A percentile compares a stretch with the other conserved stretches of the same genome.
Evolutionary conservation across 2,113 vertebrate species (phyloP).

Genomic region (Misgurnus anguillicaudatus): DNA sequence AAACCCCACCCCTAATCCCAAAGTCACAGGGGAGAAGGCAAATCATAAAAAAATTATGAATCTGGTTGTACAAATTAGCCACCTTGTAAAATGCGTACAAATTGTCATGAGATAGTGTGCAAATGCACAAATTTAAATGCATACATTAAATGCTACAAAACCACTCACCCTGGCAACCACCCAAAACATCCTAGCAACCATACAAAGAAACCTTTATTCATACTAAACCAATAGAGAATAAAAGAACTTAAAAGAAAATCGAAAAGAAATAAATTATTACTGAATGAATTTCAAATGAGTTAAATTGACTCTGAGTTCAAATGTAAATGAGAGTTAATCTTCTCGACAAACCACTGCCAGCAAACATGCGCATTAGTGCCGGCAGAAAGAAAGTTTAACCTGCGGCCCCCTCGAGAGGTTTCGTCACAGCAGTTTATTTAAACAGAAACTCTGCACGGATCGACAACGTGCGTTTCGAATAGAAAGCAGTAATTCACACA

Average conservation of each 20-base stretch:
- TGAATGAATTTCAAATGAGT: conserved; percentile 5
- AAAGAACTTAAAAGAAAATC: not conserved
- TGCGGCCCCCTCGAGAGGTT: not conserved
- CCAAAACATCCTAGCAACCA: not conserved
- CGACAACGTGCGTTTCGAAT: not conserved
- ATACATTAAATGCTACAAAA: too few species aligned
- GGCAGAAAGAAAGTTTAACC: not conserved
- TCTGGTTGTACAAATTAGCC: too few species aligned
- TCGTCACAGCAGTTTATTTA: not conserved
- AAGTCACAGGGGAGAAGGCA: too few species aligned
- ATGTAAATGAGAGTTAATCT: conserved; percentile 34
- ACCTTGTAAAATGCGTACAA: too few species aligned
- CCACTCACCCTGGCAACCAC: not conserved
- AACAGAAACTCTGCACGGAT: not conserved
- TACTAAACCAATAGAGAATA: not conserved
- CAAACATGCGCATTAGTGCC: conserved; percentile 17
- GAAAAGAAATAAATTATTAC: not conserved
- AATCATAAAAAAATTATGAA: too few species aligned
- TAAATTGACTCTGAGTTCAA: conserved; percentile 15
- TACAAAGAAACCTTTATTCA: not conserved
- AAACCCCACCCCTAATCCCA: too few species aligned
- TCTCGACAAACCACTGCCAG: conserved; percentile 6
- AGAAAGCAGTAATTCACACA: not conserved
- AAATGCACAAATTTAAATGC: too few species aligned
- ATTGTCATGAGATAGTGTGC: too few species aligned